Percentiles rank a stretch among this genome's conserved stretches.
These are phyloP conservation scores for Habropoda laboriosa DNA, from an alignment of 1,140 invertebrate species.

Conservation along the genomic window DNA sequence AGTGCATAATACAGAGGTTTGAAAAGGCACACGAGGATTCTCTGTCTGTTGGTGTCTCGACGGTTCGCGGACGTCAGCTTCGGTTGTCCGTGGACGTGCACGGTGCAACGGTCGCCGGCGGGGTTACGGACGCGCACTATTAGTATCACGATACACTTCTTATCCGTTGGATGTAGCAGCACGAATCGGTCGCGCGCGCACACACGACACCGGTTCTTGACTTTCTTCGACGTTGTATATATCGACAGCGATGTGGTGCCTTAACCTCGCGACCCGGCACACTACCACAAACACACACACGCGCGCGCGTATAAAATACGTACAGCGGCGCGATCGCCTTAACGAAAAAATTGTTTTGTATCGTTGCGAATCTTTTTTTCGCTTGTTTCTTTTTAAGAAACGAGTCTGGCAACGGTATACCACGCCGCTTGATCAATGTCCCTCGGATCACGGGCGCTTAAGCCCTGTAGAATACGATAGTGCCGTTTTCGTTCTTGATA, in stretches of 20 bases:
- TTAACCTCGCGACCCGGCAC: slow-evolving; percentile 61
- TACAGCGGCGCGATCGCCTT: slow-evolving; percentile 31
- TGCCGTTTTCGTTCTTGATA: slow-evolving; percentile 46
- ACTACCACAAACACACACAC: slow-evolving; percentile 17
- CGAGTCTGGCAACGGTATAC: background rate
- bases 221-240: slow-evolving; percentile 57
- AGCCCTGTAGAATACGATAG: slow-evolving; percentile 24
- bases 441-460: background rate
- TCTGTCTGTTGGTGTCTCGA: background rate
- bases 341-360: slow-evolving; percentile 18
- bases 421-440: background rate
- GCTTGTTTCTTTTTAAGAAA: slow-evolving; percentile 9
- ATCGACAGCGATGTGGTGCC: slow-evolving; percentile 59
- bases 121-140: slow-evolving; percentile 41
- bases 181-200: slow-evolving; percentile 55
- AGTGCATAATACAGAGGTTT: background rate
- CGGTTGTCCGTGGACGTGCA: background rate
- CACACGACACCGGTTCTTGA: slow-evolving; percentile 63
- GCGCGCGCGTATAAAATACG: background rate
- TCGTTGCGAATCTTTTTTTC: background rate
- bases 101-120: slow-evolving; percentile 35
- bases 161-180: slow-evolving; percentile 45
- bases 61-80: slow-evolving; percentile 4
- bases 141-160: slow-evolving; percentile 51
- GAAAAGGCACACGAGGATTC: slow-evolving; percentile 25